phyloP scores from a whole-genome alignment of 2,888 invertebrate genomes.

The Argynnis bischoffii region DNA sequence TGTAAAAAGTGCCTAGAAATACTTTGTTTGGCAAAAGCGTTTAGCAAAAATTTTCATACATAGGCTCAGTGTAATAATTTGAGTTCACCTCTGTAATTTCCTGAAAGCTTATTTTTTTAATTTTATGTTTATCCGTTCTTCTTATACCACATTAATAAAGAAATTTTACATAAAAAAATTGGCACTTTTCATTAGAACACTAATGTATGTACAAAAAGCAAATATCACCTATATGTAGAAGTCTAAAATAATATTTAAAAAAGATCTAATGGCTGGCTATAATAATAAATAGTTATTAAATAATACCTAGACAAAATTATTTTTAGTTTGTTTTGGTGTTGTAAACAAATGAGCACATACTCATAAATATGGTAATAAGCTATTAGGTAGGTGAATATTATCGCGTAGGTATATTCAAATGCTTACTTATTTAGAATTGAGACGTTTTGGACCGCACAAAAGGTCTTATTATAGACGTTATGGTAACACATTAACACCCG shows the following conservation, averaged over 20 bases:
- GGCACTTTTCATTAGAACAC: too few species aligned
- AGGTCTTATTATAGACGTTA: slow-evolving; percentile 27
- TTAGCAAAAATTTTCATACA: too few species aligned
- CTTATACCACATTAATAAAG: too few species aligned
- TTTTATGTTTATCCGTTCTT: too few species aligned
- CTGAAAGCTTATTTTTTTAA: too few species aligned
- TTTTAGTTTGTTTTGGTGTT: slow-evolving; percentile 10
- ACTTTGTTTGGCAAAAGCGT: too few species aligned
- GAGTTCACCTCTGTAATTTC: too few species aligned
- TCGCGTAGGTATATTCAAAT: slow-evolving; percentile 32
- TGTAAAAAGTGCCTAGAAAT: too few species aligned
- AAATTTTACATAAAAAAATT: too few species aligned
- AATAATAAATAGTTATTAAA: neutral
- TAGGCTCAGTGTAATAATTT: too few species aligned
- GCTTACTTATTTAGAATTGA: slow-evolving; percentile 28
- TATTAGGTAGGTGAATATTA: slow-evolving; percentile 37
- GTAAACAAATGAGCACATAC: slow-evolving; percentile 22
- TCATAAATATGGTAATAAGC: slow-evolving; percentile 35
- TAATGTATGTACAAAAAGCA: too few species aligned
- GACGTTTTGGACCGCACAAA: slow-evolving; percentile 31
- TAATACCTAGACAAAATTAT: neutral
- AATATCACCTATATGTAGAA: neutral
- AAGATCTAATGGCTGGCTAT: neutral
- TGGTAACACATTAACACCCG: slow-evolving; percentile 35
- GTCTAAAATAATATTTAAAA: neutral